A percentile compares a stretch with the other conserved stretches of the same genome.
phyloP scores from a whole-genome alignment of 2,888 invertebrate genomes.

The Lasius platythorax region DNA sequence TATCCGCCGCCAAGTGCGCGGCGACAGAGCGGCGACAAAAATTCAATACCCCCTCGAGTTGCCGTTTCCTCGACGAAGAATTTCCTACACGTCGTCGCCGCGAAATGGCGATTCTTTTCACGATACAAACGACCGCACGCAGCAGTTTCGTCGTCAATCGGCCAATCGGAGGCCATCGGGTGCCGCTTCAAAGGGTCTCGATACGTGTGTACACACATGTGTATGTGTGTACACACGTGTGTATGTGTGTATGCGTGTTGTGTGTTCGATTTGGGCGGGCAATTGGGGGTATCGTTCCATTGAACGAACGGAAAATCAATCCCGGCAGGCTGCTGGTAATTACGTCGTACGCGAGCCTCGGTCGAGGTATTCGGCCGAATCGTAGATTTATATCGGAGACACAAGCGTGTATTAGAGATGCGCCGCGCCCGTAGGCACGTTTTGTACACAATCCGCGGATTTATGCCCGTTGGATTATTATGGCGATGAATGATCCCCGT shows the following conservation, averaged over 20 bases:
- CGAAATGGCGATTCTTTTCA: constrained; percentile 54
- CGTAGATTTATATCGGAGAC: constrained; percentile 36
- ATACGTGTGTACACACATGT: background rate
- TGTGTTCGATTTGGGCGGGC: constrained; percentile 44
- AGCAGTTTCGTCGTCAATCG: constrained; percentile 58
- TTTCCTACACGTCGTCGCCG: constrained; percentile 36
- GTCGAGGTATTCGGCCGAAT: constrained; percentile 52
- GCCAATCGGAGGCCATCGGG: constrained; percentile 56
- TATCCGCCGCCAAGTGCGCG: constrained; percentile 11
- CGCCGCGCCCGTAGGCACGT: constrained; percentile 16
- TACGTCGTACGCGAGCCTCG: constrained; percentile 56
- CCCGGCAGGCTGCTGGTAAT: constrained; percentile 64
- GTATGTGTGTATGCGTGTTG: constrained; percentile 8
- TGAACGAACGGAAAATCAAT: constrained; percentile 73
- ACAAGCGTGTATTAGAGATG: constrained; percentile 11
- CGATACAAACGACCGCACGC: constrained; percentile 49
- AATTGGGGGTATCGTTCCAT: constrained; percentile 70
- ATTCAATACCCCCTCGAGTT: constrained; percentile 36
- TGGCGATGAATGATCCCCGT: constrained; percentile 43
- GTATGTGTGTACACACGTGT: background rate
- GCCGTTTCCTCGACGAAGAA: background rate
- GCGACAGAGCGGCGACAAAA: constrained; percentile 23
- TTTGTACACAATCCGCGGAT: constrained; percentile 25
- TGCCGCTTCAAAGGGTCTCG: constrained; percentile 60
- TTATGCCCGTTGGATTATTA: constrained; percentile 31